A percentile compares a stretch with the other conserved stretches of the same genome.
phyloP scores from a whole-genome alignment of 2,888 invertebrate species.

The Drosophila seclusa region DNA sequence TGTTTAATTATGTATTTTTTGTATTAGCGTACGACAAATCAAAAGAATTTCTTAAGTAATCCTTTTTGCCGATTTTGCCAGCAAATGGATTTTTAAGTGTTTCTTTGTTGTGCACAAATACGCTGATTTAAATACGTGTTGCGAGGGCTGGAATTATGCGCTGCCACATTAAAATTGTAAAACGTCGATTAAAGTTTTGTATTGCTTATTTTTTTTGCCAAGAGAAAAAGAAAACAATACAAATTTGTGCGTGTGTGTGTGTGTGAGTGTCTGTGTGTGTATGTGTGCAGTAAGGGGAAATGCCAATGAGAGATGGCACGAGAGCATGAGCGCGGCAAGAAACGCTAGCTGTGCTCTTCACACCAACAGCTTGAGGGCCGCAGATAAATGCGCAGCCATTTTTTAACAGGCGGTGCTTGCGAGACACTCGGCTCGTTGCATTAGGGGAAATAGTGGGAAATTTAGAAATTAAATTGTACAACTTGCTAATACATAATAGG shows the following conservation, averaged over 20 bases:
- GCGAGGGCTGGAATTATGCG: conserved; percentile 43
- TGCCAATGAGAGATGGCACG: conserved; percentile 21
- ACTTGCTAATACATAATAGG: not conserved
- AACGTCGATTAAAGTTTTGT: conserved; percentile 73
- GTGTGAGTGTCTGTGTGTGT: not conserved
- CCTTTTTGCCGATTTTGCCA: conserved; percentile 8
- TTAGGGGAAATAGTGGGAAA: conserved; percentile 73
- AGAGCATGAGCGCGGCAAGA: not conserved
- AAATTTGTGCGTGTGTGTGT: conserved; percentile 7
- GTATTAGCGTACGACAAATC: not conserved
- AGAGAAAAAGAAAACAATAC: conserved; percentile 32
- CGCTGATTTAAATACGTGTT: conserved; percentile 54
- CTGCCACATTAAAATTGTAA: conserved; percentile 63
- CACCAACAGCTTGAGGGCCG: conserved; percentile 27
- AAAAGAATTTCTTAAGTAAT: not conserved
- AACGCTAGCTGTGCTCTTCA: conserved; percentile 46
- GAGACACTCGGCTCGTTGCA: not conserved
- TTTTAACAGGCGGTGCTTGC: conserved; percentile 74
- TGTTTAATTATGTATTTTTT: not conserved
- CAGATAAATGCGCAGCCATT: conserved; percentile 80
- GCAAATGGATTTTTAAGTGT: conserved; percentile 47
- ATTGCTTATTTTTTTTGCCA: conserved; percentile 53
- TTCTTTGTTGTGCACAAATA: conserved; percentile 35
- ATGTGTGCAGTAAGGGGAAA: conserved; percentile 60
- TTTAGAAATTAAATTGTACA: conserved; percentile 21